Evolutionary conservation across 2,113 vertebrate genomes (phyloP), one percentile per base, ranked within the genome.

Genomic region (Actenoides hombroni): DNA sequence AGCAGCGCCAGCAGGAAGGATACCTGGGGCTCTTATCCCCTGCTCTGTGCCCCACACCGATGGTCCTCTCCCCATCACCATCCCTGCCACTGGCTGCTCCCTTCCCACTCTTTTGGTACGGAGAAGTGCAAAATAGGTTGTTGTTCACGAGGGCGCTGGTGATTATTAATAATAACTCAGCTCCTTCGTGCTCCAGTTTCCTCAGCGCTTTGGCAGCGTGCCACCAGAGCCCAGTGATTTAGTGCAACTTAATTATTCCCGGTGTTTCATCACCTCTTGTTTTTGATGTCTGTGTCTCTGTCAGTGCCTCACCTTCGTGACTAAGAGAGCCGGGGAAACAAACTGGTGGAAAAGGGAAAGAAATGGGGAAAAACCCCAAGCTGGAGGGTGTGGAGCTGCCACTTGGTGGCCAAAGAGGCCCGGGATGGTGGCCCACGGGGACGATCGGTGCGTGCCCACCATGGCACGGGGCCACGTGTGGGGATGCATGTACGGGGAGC

Each of bases 181-280:
- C 89, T 96, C 90, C 10, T 7, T 18, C 33, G 29, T 94, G 95
- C 92, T 96, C 96, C 95, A 96, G 79, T 97, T 97, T 97, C 93
- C 76, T 77, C 51, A 90, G 93, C 1, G 10, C 83, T 33, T 60
- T 96, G 96, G 95, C 95, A 77, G 68, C 2, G 44, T 76, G 95
- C 96, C 89, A 90, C 79, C 19, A 0, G 79, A 92, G 71, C 95
- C 88, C 60, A 14, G 95, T 75, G 96, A 97, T 96, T 96, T 95
- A 95, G 79, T 61, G 93, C 93, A 90, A 48, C 90, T 96, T 96
- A 97, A 97, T 96, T 96, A 97, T 96, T 93, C 83, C 88, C 0
- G 4, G 92, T 26, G n/a, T 97, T 97, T 97, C 96, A 86, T 96
- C 96, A 97, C 95, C 92, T 88, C 96, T 97, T 97, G 95, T 97